These are phyloP conservation scores for Iselma pallidipennis DNA, from an alignment of 2,888 invertebrate species.

Conservation along the genomic window DNA sequence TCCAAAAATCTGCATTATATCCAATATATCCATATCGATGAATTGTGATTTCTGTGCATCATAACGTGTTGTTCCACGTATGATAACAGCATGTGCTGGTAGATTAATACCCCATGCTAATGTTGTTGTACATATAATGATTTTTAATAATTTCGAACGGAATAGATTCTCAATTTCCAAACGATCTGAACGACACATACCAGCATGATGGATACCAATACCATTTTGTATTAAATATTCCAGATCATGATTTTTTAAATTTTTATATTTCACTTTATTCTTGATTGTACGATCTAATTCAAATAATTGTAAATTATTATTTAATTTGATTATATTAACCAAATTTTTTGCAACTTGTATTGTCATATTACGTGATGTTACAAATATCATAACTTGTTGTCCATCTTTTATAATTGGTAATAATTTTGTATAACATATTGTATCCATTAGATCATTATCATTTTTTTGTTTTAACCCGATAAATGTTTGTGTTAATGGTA, in stretches of 20 bases:
- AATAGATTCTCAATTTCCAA: slow-evolving; percentile 78
- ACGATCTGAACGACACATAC: slow-evolving; percentile 62
- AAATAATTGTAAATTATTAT: slow-evolving; percentile 72
- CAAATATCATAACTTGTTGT: slow-evolving; percentile 97
- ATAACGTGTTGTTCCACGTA: slow-evolving; percentile 96
- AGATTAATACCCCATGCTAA: slow-evolving; percentile 99
- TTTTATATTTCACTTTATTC: slow-evolving; percentile 67
- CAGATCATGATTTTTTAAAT: slow-evolving; percentile 80
- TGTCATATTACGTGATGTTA: slow-evolving; percentile 97
- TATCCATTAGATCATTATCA: slow-evolving; percentile 79
- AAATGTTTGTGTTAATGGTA: slow-evolving; percentile 90
- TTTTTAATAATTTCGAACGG: slow-evolving; percentile 82
- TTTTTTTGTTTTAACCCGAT: slow-evolving; percentile 58
- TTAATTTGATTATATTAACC: slow-evolving; percentile 78
- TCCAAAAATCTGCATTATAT: slow-evolving; percentile 98
- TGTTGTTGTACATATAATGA: slow-evolving; percentile 95
- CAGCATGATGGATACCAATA: slow-evolving; percentile 96
- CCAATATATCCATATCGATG: slow-evolving; percentile 93
- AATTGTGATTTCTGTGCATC: slow-evolving; percentile 94
- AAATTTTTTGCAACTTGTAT: slow-evolving; percentile 84
- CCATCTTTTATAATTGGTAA: slow-evolving; percentile 80
- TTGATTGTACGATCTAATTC: slow-evolving; percentile 40
- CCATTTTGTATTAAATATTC: slow-evolving; percentile 84
- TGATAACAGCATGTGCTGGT: slow-evolving; percentile 97
- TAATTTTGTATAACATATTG: slow-evolving; percentile 91